Conservation (phyloP, 2,113 vertebrate species). For the Cebus imitator region DNA sequence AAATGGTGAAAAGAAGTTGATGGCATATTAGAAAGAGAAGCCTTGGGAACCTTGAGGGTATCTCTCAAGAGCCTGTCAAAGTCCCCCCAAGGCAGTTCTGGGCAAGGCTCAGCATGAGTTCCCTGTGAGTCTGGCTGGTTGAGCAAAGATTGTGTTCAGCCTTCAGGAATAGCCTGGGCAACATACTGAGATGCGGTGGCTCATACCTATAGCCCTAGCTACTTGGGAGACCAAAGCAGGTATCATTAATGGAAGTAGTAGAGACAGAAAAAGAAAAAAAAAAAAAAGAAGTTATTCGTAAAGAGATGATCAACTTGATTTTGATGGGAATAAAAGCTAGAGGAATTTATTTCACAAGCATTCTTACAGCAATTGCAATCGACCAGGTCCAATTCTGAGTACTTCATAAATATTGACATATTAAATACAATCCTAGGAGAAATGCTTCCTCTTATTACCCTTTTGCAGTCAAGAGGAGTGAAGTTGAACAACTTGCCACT, state of each 20-base stretch:
- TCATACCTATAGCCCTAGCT: no score
- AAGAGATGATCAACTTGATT: not conserved
- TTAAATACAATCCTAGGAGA: not conserved
- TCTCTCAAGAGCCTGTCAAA: not conserved
- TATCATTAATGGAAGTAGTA: not conserved
- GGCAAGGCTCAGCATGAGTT: accelerated
- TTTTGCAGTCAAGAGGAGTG: not conserved
- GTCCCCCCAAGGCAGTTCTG: not conserved
- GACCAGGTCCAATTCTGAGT: not conserved
- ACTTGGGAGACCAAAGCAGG: no score
- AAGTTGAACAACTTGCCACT: not conserved
- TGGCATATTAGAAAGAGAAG: not conserved
- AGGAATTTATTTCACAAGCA: not conserved
- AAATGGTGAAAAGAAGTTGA: no score
- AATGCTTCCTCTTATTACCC: not conserved
- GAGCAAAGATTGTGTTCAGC: not conserved
- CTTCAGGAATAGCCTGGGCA: no score
- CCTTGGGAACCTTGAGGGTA: not conserved
- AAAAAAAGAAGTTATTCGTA: not conserved
- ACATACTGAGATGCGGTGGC: no score
- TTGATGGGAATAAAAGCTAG: not conserved
- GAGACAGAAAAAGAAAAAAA: not conserved
- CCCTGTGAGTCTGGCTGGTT: not conserved
- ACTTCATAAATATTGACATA: not conserved
- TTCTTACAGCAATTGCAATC: not conserved